A percentile compares a stretch with the other conserved stretches of the same genome.
phyloP scores from a whole-genome alignment of 1,140 invertebrate species.

The Platyscapa corneri region DNA sequence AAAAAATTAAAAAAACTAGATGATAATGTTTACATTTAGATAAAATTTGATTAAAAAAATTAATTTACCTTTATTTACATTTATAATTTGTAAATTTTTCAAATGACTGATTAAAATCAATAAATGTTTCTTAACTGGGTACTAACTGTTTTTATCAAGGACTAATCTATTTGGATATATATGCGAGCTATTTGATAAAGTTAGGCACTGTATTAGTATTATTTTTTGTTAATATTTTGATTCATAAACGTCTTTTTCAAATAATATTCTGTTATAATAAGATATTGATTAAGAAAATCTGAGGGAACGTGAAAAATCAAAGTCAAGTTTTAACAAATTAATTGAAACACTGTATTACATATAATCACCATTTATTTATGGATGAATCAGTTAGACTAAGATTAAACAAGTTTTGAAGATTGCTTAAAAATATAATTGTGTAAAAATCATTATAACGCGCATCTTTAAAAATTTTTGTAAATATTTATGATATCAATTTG shows the following conservation, averaged over 20 bases:
- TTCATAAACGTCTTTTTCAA: no score
- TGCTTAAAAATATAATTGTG: no score
- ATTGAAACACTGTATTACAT: background rate
- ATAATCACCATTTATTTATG: background rate
- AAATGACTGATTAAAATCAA: background rate
- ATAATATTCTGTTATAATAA: background rate
- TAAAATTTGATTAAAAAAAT: no score
- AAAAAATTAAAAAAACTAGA: no score
- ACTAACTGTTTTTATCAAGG: background rate
- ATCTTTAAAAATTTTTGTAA: no score
- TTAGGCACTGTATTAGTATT: background rate
- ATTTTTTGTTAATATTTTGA: background rate
- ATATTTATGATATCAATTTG: no score
- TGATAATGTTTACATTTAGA: no score
- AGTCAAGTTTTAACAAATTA: no score
- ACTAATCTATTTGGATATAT: background rate
- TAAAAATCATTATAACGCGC: no score
- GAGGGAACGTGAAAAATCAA: background rate
- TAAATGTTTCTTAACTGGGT: background rate
- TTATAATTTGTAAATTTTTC: no score
- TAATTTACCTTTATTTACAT: no score
- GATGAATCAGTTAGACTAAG: background rate
- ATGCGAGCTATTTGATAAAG: background rate
- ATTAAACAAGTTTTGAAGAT: background rate
- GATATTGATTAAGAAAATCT: background rate